These are phyloP conservation scores for Colostygia pectinataria DNA, from an alignment of 2,888 invertebrate species.

Conservation along the genomic window DNA sequence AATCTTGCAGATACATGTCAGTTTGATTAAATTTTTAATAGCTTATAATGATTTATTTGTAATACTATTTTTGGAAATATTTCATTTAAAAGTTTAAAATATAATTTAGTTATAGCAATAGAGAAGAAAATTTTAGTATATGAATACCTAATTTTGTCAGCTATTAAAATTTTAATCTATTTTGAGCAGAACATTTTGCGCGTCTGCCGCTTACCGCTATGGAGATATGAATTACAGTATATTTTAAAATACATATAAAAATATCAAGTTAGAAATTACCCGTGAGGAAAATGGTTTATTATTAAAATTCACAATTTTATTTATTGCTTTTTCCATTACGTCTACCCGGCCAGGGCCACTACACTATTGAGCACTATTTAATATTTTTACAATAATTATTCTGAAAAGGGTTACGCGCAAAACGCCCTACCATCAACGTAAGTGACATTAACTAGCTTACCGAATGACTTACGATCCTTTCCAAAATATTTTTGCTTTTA, in stretches of 20 bases:
- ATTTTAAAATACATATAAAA: slow-evolving; percentile 81
- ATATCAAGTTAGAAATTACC: slow-evolving; percentile 74
- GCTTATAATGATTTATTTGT: slow-evolving; percentile 23
- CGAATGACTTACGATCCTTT: slow-evolving; percentile 64
- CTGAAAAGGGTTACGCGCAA: slow-evolving; percentile 63
- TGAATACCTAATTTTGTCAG: slow-evolving; percentile 18
- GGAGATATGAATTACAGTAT: slow-evolving; percentile 80
- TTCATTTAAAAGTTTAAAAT: slow-evolving; percentile 29
- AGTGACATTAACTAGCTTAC: slow-evolving; percentile 60
- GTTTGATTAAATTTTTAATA: slow-evolving; percentile 46
- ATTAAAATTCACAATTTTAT: slow-evolving; percentile 67
- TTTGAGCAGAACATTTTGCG: slow-evolving; percentile 46
- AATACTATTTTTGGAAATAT: slow-evolving; percentile 18
- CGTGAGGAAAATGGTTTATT: slow-evolving; percentile 53
- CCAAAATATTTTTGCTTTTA: slow-evolving; percentile 74
- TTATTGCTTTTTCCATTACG: slow-evolving; percentile 74
- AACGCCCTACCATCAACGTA: slow-evolving; percentile 69
- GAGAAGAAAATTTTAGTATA: slow-evolving; percentile 1
- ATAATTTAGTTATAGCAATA: slow-evolving; percentile 11
- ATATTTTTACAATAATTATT: slow-evolving; percentile 65
- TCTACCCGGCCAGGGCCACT: slow-evolving; percentile 53
- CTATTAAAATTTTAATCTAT: slow-evolving; percentile 37
- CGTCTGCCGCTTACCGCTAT: slow-evolving; percentile 73
- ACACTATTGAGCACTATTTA: slow-evolving; percentile 78
- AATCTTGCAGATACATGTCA: slow-evolving; percentile 53